These are phyloP conservation scores for Sternarchorhynchus goeldii DNA, from an alignment of 2,797 vertebrate species.

Conservation along the genomic window DNA sequence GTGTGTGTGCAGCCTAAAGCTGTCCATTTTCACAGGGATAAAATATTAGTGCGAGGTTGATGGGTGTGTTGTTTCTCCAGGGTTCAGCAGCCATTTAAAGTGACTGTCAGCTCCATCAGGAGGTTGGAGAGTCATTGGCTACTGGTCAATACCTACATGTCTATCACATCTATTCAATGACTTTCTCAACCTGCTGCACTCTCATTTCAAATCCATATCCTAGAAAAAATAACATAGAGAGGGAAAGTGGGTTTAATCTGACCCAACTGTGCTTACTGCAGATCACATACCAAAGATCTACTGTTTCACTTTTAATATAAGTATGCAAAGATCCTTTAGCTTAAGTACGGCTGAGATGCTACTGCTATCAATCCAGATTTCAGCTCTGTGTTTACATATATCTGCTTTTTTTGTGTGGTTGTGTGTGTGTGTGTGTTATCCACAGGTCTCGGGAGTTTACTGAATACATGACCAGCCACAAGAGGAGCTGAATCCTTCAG, in stretches of 20 bases:
- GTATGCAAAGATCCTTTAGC: background rate
- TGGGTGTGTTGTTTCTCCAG: background rate
- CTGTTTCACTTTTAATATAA: background rate
- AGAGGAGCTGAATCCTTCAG: too few relatives aligned
- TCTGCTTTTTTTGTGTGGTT: background rate
- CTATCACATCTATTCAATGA: background rate
- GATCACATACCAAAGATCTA: background rate
- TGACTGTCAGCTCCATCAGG: background rate
- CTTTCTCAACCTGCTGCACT: background rate
- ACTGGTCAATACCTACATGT: background rate
- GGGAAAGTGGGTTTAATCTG: conserved; percentile 13
- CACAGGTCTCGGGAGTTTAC: too few relatives aligned
- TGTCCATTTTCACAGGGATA: background rate
- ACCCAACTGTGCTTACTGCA: background rate
- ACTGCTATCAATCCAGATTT: background rate
- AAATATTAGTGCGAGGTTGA: background rate
- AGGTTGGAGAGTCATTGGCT: background rate
- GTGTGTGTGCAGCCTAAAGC: background rate
- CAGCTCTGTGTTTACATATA: background rate
- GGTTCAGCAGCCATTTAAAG: background rate
- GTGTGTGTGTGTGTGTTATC: too few relatives aligned
- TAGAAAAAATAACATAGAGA: background rate
- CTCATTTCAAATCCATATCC: conserved; percentile 5
- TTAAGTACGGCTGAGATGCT: background rate
- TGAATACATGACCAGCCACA: too few relatives aligned